phyloP scores from a whole-genome alignment of 1,140 invertebrate species.

The Aphidius ervi region DNA sequence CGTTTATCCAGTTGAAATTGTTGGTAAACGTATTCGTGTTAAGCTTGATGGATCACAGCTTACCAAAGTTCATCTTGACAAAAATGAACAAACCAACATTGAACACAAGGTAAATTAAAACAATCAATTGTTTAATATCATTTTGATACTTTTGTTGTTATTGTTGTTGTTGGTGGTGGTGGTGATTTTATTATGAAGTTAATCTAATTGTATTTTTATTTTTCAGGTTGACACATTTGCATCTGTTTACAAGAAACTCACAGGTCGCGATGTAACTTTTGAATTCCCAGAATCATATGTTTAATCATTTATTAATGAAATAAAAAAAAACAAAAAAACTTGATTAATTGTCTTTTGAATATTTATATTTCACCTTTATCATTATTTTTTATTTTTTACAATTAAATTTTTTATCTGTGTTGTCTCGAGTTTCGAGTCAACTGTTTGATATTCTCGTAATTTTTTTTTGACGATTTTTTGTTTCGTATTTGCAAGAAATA shows the following conservation, averaged over 20 bases:
- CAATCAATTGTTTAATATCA: constrained; percentile 2
- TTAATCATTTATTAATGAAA: constrained; percentile 59
- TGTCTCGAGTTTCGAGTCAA: no score
- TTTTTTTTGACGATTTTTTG: no score
- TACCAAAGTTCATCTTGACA: constrained; percentile 98
- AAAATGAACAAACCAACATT: constrained; percentile 97
- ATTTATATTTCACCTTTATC: no score
- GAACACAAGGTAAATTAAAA: constrained; percentile 87
- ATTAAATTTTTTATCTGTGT: no score
- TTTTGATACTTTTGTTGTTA: background rate
- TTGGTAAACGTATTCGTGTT: constrained; percentile 95
- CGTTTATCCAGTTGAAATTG: constrained; percentile 98
- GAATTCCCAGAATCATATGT: constrained; percentile 98
- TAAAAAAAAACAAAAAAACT: constrained; percentile 1
- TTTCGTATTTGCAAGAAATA: no score
- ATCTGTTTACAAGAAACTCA: constrained; percentile 97
- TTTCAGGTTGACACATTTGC: constrained; percentile 95
- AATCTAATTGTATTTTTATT: constrained; percentile 33
- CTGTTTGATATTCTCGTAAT: no score
- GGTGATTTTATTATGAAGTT: background rate
- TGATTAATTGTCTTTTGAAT: background rate
- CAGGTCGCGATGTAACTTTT: constrained; percentile 96
- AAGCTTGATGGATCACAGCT: constrained; percentile 93
- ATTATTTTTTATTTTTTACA: no score
- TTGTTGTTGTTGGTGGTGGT: no score